Base-by-base conservation (phyloP, 1,140 invertebrate genomes). In the Drosophila obscura region DNA sequence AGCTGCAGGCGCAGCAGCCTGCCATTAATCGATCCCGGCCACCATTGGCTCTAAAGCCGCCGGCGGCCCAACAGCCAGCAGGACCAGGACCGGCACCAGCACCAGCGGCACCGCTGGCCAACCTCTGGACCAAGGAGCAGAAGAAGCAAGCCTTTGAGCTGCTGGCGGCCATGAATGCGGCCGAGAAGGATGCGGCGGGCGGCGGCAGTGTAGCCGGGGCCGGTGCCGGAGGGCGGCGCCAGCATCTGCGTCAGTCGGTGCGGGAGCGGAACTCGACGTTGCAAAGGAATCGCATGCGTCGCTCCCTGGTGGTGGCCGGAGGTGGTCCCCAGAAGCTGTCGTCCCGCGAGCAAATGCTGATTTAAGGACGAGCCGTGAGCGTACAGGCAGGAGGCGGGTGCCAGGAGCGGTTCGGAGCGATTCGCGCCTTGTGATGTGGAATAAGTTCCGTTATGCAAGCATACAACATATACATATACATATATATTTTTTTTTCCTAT, bases 81-180 rank as follows among this genome's bases (percentile, higher is more conserved):
- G 22, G 58, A 65, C n/a, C 67, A 52, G 15, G 35, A 39, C 35
- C 35, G 35, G 35, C 35, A 39, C 22, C 50, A 26, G 44, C 73
- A 44, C 49, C 43, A 57, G 28, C 67, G 48, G 50, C 72, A 45
- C 26, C 64, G 15, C 24, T 91, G 8, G 66, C 81, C 31, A 90
- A 76, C 26, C 79, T 83, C 24, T 93, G 93, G 93, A 92, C 92
- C 28, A 90, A 91, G 55, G 92, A 93, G 67, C 91, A 90, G 48
- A 93, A 93, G 65, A 92, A 91, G 16, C 87, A 93, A 16, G 93
- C 93, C 3, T 93, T 93, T 71, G 91, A 92, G 61, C 76, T 93
- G 66, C 71, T 93, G 51, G 82, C 92, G 24, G 83, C 92, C 8
- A 93, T 93, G 92, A 93, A 93, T 84, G 79, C 84, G 1, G 87